Evolutionary conservation across 2,888 invertebrate genomes (phyloP).

Genomic region (Thelaira solivaga): DNA sequence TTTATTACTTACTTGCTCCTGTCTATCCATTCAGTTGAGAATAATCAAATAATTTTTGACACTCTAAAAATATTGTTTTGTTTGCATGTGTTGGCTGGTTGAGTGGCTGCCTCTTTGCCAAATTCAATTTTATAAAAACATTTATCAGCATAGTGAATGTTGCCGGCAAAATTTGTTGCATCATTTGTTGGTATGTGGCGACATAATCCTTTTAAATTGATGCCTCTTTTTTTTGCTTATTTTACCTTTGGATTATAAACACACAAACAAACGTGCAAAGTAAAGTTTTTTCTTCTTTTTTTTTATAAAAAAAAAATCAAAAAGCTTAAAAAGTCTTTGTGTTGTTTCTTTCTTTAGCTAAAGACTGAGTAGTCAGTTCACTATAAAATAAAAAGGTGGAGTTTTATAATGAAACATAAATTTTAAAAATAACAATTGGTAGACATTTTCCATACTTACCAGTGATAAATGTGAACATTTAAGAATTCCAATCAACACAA

Average conservation of each 20-base stretch:
- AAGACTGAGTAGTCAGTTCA: too few species aligned
- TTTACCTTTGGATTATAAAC: slow-evolving; percentile 1
- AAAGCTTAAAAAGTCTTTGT: not conserved
- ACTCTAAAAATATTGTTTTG: slow-evolving; percentile 19
- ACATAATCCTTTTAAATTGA: slow-evolving; percentile 51
- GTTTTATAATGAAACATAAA: slow-evolving; percentile 30
- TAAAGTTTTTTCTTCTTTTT: not conserved
- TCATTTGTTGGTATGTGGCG: slow-evolving; percentile 32
- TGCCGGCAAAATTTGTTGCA: slow-evolving; percentile 29
- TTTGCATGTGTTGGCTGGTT: not conserved
- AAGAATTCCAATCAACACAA: not conserved
- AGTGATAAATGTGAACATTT: slow-evolving; percentile 14
- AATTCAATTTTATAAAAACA: slow-evolving; percentile 30
- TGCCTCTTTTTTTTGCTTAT: slow-evolving; percentile 19
- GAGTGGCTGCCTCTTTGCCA: not conserved
- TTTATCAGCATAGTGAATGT: slow-evolving; percentile 37
- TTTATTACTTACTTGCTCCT: not conserved
- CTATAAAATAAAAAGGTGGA: slow-evolving; percentile 39
- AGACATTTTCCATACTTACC: slow-evolving; percentile 3
- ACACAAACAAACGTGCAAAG: not conserved
- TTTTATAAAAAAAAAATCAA: too few species aligned
- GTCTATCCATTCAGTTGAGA: not conserved
- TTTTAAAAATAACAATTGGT: slow-evolving; percentile 28
- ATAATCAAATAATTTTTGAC: slow-evolving; percentile 31
- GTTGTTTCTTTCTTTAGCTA: not conserved